Percentiles rank a stretch among this genome's conserved stretches.
Evolutionary conservation across 2,888 invertebrate species (phyloP).

Genomic region (Eumacrocentrus americanus): DNA sequence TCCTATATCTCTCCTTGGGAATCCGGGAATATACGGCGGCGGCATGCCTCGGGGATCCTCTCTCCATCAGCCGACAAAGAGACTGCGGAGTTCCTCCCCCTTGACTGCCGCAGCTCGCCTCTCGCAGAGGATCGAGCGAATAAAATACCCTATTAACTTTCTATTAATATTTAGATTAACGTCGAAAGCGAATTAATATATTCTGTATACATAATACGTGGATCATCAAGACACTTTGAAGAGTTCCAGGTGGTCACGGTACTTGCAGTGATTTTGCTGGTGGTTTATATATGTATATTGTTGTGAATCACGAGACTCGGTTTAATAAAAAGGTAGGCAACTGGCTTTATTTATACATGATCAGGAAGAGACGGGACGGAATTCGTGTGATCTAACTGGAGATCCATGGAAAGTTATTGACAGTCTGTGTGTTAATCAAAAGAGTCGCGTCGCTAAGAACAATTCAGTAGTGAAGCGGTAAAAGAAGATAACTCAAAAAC

Average conservation of each 20-base stretch:
- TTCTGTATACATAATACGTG: slow-evolving; percentile 3
- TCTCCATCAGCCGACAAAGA: slow-evolving; percentile 16
- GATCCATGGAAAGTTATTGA: not conserved
- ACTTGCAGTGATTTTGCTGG: no score
- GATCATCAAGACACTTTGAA: not conserved
- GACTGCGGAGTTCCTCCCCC: slow-evolving; percentile 9
- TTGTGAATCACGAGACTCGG: no score
- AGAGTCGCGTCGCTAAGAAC: no score
- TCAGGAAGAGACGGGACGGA: no score
- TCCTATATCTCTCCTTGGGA: not conserved
- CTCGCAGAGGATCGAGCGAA: slow-evolving; percentile 21
- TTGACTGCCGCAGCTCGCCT: not conserved
- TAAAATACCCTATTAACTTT: slow-evolving; percentile 31
- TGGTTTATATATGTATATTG: not conserved
- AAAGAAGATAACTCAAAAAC: no score
- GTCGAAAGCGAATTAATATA: slow-evolving; percentile 31
- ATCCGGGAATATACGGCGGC: slow-evolving; percentile 1
- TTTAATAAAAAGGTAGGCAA: no score
- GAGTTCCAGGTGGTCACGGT: not conserved
- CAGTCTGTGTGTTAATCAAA: not conserved
- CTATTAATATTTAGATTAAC: slow-evolving; percentile 38
- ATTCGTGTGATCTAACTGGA: no score
- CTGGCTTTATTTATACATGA: no score
- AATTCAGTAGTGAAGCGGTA: no score
- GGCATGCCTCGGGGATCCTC: not conserved